These are phyloP conservation scores for Enteromius radiatus DNA, from an alignment of 2,797 vertebrate genomes.

Conservation along the genomic window DNA sequence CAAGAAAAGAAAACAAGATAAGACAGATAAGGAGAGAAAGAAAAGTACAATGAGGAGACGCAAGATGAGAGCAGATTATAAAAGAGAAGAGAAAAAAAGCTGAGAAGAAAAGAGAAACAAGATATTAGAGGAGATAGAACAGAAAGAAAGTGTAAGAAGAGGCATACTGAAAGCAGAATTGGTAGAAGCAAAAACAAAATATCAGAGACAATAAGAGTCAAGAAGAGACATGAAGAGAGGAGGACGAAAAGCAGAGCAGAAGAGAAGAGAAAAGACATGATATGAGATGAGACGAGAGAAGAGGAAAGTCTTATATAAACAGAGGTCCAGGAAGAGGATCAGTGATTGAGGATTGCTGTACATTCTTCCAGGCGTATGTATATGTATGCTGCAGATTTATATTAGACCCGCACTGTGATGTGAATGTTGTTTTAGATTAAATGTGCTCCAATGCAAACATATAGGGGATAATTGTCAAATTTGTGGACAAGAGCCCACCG, in stretches of 20 bases:
- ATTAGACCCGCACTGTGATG: constrained; percentile 8
- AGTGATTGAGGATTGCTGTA: not conserved
- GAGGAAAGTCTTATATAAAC: constrained; percentile 5
- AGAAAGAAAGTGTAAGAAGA: too few relatives aligned
- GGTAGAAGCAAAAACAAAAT: not conserved
- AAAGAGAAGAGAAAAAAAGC: too few relatives aligned
- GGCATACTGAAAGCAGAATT: not conserved
- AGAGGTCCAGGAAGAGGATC: constrained; percentile 8
- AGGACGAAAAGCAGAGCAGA: not conserved
- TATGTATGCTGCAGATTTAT: constrained; percentile 36
- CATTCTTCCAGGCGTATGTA: not conserved
- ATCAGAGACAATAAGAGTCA: not conserved
- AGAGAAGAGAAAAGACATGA: constrained; percentile 2
- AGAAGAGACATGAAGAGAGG: not conserved
- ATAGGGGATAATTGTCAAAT: constrained; percentile 24
- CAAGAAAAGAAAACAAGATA: too few relatives aligned
- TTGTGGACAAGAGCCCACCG: not conserved
- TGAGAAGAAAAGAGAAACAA: too few relatives aligned
- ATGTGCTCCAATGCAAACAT: constrained; percentile 18
- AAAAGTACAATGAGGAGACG: not conserved
- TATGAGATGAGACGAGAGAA: not conserved
- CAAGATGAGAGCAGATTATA: too few relatives aligned
- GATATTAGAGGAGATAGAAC: too few relatives aligned
- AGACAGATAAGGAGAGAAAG: not conserved
- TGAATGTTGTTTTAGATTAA: constrained; percentile 37